A percentile compares a stretch with the other conserved stretches of the same genome.
phyloP scores from a whole-genome alignment of 2,113 vertebrate species.

The Poeciliopsis turrubarensis region DNA sequence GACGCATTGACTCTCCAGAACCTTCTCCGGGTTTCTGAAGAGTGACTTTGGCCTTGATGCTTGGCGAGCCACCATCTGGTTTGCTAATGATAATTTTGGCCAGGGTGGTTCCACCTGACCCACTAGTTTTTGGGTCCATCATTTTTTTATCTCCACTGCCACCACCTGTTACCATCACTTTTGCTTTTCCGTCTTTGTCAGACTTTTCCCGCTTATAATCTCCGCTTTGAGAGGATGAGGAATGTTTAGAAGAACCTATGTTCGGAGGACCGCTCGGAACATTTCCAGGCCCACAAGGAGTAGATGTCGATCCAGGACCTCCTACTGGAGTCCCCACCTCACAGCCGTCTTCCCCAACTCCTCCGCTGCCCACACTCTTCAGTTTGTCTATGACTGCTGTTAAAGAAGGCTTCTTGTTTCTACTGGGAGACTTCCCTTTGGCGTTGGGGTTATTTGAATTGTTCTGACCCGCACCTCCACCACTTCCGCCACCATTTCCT shows the following conservation, averaged over 20 bases:
- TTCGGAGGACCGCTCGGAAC: conserved; percentile 77
- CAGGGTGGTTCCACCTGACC: conserved; percentile 86
- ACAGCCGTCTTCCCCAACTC: conserved; percentile 87
- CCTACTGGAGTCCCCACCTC: conserved; percentile 81
- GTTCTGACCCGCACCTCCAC: conserved; percentile 84
- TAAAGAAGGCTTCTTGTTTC: conserved; percentile 98
- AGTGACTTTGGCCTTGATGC: conserved; percentile 97
- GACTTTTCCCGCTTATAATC: conserved; percentile 95
- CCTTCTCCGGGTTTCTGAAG: conserved; percentile 94
- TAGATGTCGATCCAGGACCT: conserved; percentile 81
- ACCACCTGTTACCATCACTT: conserved; percentile 86
- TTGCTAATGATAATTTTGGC: conserved; percentile 99
- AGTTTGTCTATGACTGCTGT: conserved; percentile 98
- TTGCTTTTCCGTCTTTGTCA: conserved; percentile 94
- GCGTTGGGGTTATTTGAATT: conserved; percentile 87
- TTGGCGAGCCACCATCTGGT: conserved; percentile 95
- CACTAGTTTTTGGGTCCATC: conserved; percentile 86
- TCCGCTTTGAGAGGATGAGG: conserved; percentile 82
- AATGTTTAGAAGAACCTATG: conserved; percentile 87
- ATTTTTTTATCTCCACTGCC: conserved; percentile 90
- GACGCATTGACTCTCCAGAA: conserved; percentile 87
- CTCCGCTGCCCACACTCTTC: conserved; percentile 94
- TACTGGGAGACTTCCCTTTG: conserved; percentile 96
- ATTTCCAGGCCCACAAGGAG: conserved; percentile 82
- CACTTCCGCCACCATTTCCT: conserved; percentile 78